Evolutionary conservation across 2,888 invertebrate species (phyloP).

Genomic region (Caradrina clavipalpis): DNA sequence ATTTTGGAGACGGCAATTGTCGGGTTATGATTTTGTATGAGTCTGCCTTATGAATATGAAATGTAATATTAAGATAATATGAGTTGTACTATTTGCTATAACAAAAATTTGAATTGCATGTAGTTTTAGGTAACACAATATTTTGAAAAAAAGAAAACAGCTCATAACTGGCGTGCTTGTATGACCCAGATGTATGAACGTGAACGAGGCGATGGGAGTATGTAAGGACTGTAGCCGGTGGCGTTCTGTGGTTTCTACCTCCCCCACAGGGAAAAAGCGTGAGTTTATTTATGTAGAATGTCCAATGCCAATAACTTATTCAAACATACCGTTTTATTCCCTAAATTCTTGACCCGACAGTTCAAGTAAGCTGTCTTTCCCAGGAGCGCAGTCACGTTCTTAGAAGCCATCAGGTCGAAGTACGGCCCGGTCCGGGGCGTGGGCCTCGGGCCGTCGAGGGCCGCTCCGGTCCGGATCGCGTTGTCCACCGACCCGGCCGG

Average conservation of each 20-base stretch:
- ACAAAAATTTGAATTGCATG: too few species aligned
- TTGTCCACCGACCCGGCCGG: slow-evolving; percentile 91
- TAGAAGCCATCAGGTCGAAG: slow-evolving; percentile 94
- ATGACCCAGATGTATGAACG: too few species aligned
- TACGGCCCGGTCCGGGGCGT: slow-evolving; percentile 93
- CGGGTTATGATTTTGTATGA: slow-evolving; percentile 5
- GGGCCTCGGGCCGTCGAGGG: slow-evolving; percentile 82
- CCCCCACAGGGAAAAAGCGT: too few species aligned
- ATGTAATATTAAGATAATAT: neutral
- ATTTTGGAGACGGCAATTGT: slow-evolving; percentile 17
- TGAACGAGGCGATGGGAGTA: too few species aligned
- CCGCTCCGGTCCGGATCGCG: slow-evolving; percentile 81
- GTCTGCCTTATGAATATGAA: neutral
- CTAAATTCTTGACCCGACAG: slow-evolving; percentile 97
- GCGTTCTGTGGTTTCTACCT: too few species aligned
- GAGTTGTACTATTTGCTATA: neutral
- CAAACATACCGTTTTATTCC: slow-evolving; percentile 96
- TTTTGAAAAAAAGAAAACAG: too few species aligned
- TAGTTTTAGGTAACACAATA: too few species aligned
- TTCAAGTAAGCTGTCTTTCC: slow-evolving; percentile 97
- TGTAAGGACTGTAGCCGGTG: too few species aligned
- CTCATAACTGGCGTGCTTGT: too few species aligned
- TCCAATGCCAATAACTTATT: neutral
- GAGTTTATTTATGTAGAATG: too few species aligned
- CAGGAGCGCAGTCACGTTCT: slow-evolving; percentile 95